Percentiles rank a stretch among this genome's conserved stretches.
These are phyloP conservation scores for Romanogobio albipinnatus DNA, from an alignment of 2,113 vertebrate genomes.

Conservation along the genomic window DNA sequence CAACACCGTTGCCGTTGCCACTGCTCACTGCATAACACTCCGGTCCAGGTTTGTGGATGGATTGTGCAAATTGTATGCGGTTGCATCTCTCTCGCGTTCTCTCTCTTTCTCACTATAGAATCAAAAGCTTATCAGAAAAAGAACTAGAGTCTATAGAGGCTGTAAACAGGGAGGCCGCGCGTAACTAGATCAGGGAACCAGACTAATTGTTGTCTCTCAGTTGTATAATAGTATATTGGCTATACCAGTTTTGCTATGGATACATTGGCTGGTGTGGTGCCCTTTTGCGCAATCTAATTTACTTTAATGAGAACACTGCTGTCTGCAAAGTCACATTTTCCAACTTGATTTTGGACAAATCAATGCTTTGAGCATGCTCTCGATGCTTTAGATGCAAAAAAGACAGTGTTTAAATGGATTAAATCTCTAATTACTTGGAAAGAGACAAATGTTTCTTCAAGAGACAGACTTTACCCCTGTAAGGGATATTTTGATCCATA, in stretches of 20 bases:
- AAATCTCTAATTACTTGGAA: conserved; percentile 58
- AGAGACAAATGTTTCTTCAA: conserved; percentile 26
- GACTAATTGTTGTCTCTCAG: conserved; percentile 15
- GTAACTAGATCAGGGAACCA: conserved; percentile 9
- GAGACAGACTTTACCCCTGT: neutral
- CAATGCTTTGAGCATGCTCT: conserved; percentile 35
- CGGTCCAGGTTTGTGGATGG: conserved; percentile 42
- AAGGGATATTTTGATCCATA: neutral
- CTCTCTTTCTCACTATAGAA: neutral
- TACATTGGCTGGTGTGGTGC: conserved; percentile 39
- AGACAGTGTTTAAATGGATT: conserved; percentile 50
- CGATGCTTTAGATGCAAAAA: conserved; percentile 36
- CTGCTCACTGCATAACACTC: conserved; percentile 63
- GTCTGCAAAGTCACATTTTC: conserved; percentile 47
- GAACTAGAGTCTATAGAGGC: neutral
- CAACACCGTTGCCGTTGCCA: conserved; percentile 66
- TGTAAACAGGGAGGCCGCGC: neutral
- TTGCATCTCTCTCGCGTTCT: neutral
- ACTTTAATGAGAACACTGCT: conserved; percentile 54
- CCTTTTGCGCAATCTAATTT: conserved; percentile 50
- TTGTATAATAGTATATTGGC: neutral
- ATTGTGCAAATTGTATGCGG: conserved; percentile 32
- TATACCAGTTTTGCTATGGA: conserved; percentile 24
- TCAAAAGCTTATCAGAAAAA: conserved; percentile 34
- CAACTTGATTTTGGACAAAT: conserved; percentile 54